phyloP scores from a whole-genome alignment of 2,113 vertebrate genomes.

The Ammospiza caudacuta region DNA sequence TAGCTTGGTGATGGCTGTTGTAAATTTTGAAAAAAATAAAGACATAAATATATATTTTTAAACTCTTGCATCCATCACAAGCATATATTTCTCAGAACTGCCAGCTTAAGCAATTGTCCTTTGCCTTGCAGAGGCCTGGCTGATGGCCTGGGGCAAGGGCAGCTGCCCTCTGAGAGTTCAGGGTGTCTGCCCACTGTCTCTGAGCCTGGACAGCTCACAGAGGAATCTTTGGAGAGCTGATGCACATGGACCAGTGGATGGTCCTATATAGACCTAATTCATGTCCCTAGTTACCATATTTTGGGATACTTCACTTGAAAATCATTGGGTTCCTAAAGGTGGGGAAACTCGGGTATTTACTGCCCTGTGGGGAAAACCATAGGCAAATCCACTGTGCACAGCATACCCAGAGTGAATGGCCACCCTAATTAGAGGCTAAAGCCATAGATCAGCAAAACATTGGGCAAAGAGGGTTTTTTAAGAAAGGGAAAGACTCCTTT shows the following conservation, averaged over 20 bases:
- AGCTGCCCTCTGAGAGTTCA: neutral
- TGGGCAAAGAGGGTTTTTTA: neutral
- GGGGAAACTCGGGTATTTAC: neutral
- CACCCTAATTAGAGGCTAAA: neutral
- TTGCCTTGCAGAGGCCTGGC: neutral
- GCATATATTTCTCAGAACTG: neutral
- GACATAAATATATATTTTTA: neutral
- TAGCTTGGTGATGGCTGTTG: neutral
- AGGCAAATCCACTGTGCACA: neutral
- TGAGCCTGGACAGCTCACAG: neutral
- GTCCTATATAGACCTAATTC: neutral
- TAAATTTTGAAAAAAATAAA: neutral
- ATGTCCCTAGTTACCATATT: neutral
- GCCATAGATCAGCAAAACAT: neutral
- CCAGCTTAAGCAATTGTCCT: neutral
- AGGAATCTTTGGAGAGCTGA: neutral
- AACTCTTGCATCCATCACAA: neutral
- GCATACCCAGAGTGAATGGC: neutral
- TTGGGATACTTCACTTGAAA: neutral
- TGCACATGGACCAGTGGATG: fast-evolving
- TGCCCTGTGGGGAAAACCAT: neutral
- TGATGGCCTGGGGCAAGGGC: neutral
- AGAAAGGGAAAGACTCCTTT: neutral
- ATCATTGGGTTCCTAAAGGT: neutral
- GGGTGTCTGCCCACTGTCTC: neutral